Percentiles rank a stretch among this genome's conserved stretches.
Conservation (phyloP, 2,888 invertebrate species). For the Theretra japonica region DNA sequence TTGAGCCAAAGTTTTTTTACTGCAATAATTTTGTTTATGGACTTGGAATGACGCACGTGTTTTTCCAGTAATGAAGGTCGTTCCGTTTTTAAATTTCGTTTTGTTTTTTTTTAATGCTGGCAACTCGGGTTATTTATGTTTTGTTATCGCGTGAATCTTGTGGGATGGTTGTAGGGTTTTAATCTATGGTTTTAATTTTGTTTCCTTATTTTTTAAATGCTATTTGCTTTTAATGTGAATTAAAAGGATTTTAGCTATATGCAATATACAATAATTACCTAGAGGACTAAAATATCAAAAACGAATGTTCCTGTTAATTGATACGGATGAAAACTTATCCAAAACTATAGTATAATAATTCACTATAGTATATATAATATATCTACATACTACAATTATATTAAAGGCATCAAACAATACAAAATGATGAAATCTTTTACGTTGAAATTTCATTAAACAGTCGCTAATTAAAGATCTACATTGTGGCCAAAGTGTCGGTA, state of each 20-base stretch:
- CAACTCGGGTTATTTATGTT: not conserved
- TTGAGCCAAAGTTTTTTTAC: slow-evolving; percentile 56
- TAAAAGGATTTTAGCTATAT: too few species aligned
- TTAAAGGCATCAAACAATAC: not conserved
- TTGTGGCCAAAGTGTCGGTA: slow-evolving; percentile 49
- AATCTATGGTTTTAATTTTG: too few species aligned
- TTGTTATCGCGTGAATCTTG: too few species aligned
- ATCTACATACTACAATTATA: not conserved
- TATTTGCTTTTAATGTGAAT: too few species aligned
- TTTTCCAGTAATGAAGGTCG: slow-evolving; percentile 33
- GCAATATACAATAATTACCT: too few species aligned
- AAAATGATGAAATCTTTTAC: slow-evolving; percentile 50
- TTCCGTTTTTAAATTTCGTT: slow-evolving; percentile 34
- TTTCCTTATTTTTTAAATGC: too few species aligned
- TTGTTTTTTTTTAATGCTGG: not conserved
- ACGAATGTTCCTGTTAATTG: too few species aligned
- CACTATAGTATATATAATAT: too few species aligned
- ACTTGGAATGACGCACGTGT: slow-evolving; percentile 26
- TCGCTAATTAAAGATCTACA: slow-evolving; percentile 60
- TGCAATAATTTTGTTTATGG: slow-evolving; percentile 51
- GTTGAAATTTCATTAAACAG: slow-evolving; percentile 60
- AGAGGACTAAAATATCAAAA: too few species aligned
- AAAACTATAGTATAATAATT: too few species aligned
- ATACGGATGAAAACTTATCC: too few species aligned
- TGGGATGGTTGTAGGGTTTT: too few species aligned